phyloP scores from a whole-genome alignment of 2,113 vertebrate species.

The Protobothrops flavoviridis region DNA sequence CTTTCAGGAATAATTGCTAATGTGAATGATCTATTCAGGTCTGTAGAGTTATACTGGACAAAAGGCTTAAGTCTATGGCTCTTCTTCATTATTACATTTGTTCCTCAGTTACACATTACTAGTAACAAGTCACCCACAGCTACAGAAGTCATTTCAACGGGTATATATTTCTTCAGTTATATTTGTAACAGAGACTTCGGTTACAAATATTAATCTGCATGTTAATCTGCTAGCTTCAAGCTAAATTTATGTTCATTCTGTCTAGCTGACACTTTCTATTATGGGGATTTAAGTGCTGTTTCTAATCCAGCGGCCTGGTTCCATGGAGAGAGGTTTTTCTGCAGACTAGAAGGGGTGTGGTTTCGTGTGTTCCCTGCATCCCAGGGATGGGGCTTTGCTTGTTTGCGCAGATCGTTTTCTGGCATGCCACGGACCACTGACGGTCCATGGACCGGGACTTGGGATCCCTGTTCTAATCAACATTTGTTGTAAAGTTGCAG shows the following conservation, averaged over 20 bases:
- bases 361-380: too few species aligned
- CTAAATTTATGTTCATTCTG: not conserved
- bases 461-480: too few species aligned
- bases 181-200: not conserved
- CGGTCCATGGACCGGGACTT: too few species aligned
- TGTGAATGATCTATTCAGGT: not conserved
- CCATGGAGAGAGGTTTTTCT: too few species aligned
- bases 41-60: not conserved
- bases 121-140: not conserved
- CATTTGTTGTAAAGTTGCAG: not conserved
- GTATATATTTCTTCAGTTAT: not conserved
- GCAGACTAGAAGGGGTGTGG: too few species aligned
- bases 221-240: not conserved
- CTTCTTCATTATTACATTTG: not conserved
- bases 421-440: too few species aligned
- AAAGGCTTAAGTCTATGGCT: not conserved
- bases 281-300: not conserved
- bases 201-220: not conserved
- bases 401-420: too few species aligned
- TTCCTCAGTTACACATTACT: not conserved
- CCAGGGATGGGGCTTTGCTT: too few species aligned
- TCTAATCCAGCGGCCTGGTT: not conserved
- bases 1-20: not conserved
- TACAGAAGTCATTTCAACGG: not conserved
- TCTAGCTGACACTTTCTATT: not conserved